These are phyloP conservation scores for Meloidogyne exigua DNA, from an alignment of 1,140 invertebrate species.

Conservation along the genomic window DNA sequence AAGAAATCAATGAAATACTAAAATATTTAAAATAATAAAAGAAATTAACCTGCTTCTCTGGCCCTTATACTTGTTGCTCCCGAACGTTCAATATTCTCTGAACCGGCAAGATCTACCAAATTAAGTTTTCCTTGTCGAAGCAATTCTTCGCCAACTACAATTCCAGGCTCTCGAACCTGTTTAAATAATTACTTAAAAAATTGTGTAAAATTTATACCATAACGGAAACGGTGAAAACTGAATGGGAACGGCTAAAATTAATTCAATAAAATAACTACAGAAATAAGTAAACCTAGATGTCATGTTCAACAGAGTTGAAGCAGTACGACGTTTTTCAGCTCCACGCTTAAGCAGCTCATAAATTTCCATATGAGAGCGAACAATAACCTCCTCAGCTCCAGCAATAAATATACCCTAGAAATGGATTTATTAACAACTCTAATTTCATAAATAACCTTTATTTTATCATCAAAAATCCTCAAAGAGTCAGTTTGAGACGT, in stretches of 20 bases:
- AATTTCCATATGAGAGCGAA: slow-evolving; percentile 85
- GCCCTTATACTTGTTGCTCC: slow-evolving; percentile 85
- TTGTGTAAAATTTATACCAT: slow-evolving; percentile 73
- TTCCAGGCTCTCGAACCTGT: slow-evolving; percentile 82
- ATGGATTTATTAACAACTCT: slow-evolving; percentile 3
- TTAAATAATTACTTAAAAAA: slow-evolving; percentile 74
- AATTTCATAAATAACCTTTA: slow-evolving; percentile 32
- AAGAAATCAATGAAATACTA: no score
- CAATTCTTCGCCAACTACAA: slow-evolving; percentile 81
- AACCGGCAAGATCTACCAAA: slow-evolving; percentile 83
- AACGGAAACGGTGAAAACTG: slow-evolving; percentile 90
- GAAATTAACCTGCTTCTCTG: slow-evolving; percentile 75
- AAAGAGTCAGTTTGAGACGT: slow-evolving; percentile 70
- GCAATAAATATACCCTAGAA: slow-evolving; percentile 81
- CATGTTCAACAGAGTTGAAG: slow-evolving; percentile 89
- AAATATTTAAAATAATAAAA: no score
- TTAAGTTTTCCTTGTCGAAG: slow-evolving; percentile 84
- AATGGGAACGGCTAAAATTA: slow-evolving; percentile 69
- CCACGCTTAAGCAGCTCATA: slow-evolving; percentile 82
- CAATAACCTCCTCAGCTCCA: slow-evolving; percentile 85
- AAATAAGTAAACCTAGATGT: slow-evolving; percentile 73
- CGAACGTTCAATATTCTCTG: slow-evolving; percentile 89
- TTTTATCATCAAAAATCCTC: slow-evolving; percentile 69
- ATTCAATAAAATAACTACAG: slow-evolving; percentile 1
- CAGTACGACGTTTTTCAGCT: slow-evolving; percentile 81